Base-by-base conservation (phyloP, 2,888 invertebrate genomes). In the Philonicus albiceps region DNA sequence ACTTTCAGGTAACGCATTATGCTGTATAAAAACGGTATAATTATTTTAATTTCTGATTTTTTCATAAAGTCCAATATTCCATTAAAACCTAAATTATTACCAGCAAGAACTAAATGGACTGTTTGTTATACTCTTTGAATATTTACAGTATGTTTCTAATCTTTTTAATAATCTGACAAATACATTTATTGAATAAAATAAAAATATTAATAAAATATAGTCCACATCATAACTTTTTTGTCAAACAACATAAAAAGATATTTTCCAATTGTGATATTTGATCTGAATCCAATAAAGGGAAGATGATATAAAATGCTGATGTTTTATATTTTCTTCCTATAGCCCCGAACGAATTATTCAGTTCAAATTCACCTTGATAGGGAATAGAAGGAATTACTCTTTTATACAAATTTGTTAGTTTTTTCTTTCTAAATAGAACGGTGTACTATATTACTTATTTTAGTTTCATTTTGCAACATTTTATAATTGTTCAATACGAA, bases 31-130 rank as follows among this genome's bases (percentile, higher is more conserved):
- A 27, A 16, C 7, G n/a, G 4, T 6, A 80, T 87, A 87, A 73
- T 87, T 87, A 40, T 78, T 19, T n/a, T 86, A 34, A 34, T 85
- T 86, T 84, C 76, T 78, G 89, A 75, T 13, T 87, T 72, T 34
- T 34, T 34, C 2, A 8, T 34, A 34, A 34, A 34, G 7, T 8
- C 34, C 8, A 34, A 7, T 34, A 34, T 34, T 34, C 34, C 34
- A 34, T 34, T 34, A 1, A 34, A 34, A 34, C 34, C 34, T 34
- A 34, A 34, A 34, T 34, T 34, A 34, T 34, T 8, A 7, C 34
- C 34, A 6, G 88, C 73, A 43, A 88, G 43, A 72, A 81, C 49
- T 85, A 89, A 87, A 87, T 87, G 87, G n/a, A 88, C 37, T 5
- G 49, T 76, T 73, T 31, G n/a, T 31, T 19, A 37, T 49, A 72